phyloP scores from a whole-genome alignment of 1,140 invertebrate species.

The Vanessa atalanta region DNA sequence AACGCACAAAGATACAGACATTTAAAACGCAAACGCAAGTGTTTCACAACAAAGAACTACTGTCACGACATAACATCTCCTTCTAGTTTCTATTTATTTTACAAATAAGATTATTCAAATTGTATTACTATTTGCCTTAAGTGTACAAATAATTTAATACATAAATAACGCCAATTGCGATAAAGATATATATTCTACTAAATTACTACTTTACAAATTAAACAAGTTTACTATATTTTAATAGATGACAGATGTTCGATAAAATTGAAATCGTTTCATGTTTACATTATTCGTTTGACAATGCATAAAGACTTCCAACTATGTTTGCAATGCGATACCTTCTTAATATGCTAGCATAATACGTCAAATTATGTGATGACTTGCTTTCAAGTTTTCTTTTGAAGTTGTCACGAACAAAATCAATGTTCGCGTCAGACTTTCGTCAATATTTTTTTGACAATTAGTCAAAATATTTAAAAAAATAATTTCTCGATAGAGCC shows the following conservation, averaged over 20 bases:
- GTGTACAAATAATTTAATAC: conserved; percentile 2
- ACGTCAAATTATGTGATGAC: conserved; percentile 10
- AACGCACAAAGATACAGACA: conserved; percentile 80
- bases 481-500: no score
- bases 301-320: neutral
- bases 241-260: no score
- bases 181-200: neutral
- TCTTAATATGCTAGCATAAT: conserved; percentile 15
- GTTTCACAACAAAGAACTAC: conserved; percentile 21
- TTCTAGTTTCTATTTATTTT: conserved; percentile 3
- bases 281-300: neutral
- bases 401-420: no score
- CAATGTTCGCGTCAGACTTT: no score
- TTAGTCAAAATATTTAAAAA: no score
- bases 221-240: no score
- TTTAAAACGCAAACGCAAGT: conserved; percentile 51
- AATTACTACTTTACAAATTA: neutral
- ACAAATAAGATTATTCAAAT: neutral
- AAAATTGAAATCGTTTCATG: no score
- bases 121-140: neutral
- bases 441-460: no score
- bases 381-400: conserved; percentile 7
- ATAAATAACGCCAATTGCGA: neutral
- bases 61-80: conserved; percentile 10
- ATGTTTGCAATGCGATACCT: neutral